Evolutionary conservation across 2,888 invertebrate genomes (phyloP).

Genomic region (Criorhina ranunculi): DNA sequence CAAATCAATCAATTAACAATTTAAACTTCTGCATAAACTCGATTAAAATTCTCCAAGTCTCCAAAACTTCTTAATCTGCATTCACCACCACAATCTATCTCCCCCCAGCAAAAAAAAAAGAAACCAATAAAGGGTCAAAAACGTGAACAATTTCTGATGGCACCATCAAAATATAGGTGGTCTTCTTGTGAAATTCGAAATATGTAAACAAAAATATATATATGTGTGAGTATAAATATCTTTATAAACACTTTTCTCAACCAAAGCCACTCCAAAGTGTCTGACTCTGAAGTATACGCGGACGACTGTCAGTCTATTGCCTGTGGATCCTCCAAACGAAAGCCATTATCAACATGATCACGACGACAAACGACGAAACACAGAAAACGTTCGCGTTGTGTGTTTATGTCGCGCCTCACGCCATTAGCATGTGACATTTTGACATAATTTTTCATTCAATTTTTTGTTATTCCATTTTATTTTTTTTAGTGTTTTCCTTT

Average conservation of each 20-base stretch:
- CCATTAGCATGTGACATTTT: conserved; percentile 74
- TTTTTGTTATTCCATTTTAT: conserved; percentile 21
- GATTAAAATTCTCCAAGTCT: conserved; percentile 2
- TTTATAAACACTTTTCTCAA: neutral
- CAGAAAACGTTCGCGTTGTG: conserved; percentile 20
- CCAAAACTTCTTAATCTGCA: conserved; percentile 14
- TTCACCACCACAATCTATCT: conserved; percentile 13
- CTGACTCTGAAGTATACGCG: conserved; percentile 14
- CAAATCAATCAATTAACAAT: conserved; percentile 6
- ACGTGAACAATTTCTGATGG: conserved; percentile 62
- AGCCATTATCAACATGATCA: conserved; percentile 60
- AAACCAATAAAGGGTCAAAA: conserved; percentile 41
- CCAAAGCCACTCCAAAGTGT: neutral
- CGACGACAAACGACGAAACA: conserved; percentile 45
- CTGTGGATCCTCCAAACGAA: conserved; percentile 35
- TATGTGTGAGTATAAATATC: no score
- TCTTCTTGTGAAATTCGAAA: conserved; percentile 39
- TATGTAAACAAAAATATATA: neutral
- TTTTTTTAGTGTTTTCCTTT: neutral
- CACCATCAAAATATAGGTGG: conserved; percentile 51
- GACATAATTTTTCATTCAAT: conserved; percentile 66
- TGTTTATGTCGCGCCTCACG: conserved; percentile 57
- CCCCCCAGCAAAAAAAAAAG: conserved; percentile 2
- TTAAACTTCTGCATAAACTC: neutral
- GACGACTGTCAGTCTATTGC: conserved; percentile 36